Evolutionary conservation across 2,113 vertebrate genomes (phyloP).

Genomic region (Alexandromys fortis): DNA sequence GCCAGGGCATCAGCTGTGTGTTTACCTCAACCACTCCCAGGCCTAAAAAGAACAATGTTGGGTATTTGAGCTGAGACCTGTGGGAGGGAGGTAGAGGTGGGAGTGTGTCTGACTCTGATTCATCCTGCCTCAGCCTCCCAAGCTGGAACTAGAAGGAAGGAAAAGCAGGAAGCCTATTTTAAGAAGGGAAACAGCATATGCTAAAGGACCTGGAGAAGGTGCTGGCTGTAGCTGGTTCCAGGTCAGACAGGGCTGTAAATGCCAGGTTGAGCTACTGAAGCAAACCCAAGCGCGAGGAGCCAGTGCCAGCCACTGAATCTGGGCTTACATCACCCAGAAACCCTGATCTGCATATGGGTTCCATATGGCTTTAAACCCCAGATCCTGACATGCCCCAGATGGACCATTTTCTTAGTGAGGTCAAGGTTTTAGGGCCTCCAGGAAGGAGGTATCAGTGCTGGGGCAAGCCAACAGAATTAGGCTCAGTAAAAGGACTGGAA

Average conservation of each 20-base stretch:
- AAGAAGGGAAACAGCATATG: background rate
- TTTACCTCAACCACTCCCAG: background rate
- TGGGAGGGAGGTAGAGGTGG: background rate
- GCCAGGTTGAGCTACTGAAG: background rate
- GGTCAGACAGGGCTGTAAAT: background rate
- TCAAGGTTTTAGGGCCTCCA: background rate
- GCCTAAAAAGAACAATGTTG: background rate
- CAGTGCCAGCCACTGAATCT: background rate
- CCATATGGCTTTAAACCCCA: rapidly evolving
- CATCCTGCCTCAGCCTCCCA: background rate
- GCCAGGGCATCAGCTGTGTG: background rate
- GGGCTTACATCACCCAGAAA: background rate
- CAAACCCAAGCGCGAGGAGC: background rate
- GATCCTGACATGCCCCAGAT: background rate
- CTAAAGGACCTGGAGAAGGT: background rate
- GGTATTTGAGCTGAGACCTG: background rate
- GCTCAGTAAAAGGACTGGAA: background rate
- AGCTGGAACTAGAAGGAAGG: background rate
- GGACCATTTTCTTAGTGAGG: background rate
- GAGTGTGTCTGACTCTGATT: background rate
- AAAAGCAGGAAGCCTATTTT: background rate
- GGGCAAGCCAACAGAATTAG: no score
- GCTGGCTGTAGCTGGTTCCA: no score
- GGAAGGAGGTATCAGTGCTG: rapidly evolving
- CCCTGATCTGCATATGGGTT: background rate